Base-by-base conservation (phyloP, 2,888 invertebrate species). In the Alloplasta piceator region DNA sequence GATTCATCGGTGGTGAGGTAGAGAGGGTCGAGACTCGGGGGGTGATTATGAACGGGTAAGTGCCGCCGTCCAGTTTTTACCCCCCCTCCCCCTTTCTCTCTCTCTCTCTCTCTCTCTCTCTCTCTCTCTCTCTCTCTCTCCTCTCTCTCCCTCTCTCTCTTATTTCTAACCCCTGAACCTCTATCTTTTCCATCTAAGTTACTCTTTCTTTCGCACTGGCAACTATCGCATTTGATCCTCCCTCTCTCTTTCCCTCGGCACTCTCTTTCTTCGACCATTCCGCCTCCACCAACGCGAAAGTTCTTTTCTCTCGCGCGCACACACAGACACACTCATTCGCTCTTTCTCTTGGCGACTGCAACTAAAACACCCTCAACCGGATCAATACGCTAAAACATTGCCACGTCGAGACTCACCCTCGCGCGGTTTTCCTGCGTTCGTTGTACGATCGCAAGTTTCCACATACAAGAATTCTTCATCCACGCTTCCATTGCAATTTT, bases 331-430 rank as follows among this genome's bases (percentile, higher is more conserved):
- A 16, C 66, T 60, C 56, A 10, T 55, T 12, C 78, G 64, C 55
- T 63, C 80, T 60, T 64, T 61, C 73, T 73, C 86, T 86, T 86
- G 83, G 78, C 86, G 82, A 79, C 75, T 80, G 85, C 85, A 87
- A 89, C 89, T 89, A 89, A 88, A 87, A 85, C 71, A 70, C 75
- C 73, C 77, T 78, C 71, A 66, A 86, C 87, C 89, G 91, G 91
- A 91, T 91, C 91, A 91, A 91, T 91, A 91, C 91, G 91, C 89
- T 91, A 91, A 91, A 91, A 91, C 91, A 91, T 90, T 90, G 88
- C 91, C 88, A 89, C 90, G 89, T 87, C 89, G 90, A 88, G 88
- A 87, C 88, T 87, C 86, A 26, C 83, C 74, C 80, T 43, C 71
- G 60, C 80, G 26, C 72, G 61, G 67, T 75, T 76, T 68, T 60